These are phyloP conservation scores for Drosophila macrospina DNA, from an alignment of 2,888 invertebrate species.

Conservation along the genomic window DNA sequence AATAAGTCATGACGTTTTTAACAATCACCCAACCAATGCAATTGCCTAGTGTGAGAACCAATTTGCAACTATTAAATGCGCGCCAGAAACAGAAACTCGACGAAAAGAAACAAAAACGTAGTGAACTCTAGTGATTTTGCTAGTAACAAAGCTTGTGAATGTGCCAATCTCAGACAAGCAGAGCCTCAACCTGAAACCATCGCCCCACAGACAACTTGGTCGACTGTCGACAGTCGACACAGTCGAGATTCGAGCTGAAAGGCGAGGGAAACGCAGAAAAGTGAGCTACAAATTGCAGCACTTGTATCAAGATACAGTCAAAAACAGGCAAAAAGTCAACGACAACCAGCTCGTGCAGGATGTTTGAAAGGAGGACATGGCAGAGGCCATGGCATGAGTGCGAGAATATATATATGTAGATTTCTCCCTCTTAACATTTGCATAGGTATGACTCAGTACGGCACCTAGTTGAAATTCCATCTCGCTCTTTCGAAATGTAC, in stretches of 20 bases:
- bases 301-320: slow-evolving; percentile 78
- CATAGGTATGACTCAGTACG: slow-evolving; percentile 40
- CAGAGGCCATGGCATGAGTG: slow-evolving; percentile 1
- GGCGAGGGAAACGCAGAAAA: slow-evolving; percentile 40
- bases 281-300: slow-evolving; percentile 74
- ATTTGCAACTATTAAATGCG: slow-evolving; percentile 78
- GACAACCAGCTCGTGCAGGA: slow-evolving; percentile 57
- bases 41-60: slow-evolving; percentile 72
- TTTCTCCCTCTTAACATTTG: slow-evolving; percentile 35
- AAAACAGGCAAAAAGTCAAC: slow-evolving; percentile 66
- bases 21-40: slow-evolving; percentile 52
- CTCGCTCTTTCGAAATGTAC: neutral
- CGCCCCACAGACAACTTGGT: slow-evolving; percentile 6
- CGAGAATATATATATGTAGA: neutral
- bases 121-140: slow-evolving; percentile 53
- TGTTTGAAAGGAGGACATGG: slow-evolving; percentile 43
- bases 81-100: slow-evolving; percentile 60
- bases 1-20: slow-evolving; percentile 42
- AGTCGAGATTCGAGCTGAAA: slow-evolving; percentile 22
- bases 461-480: slow-evolving; percentile 23
- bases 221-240: slow-evolving; percentile 24
- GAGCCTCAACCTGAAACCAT: slow-evolving; percentile 14
- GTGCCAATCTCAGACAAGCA: slow-evolving; percentile 50
- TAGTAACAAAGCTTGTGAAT: slow-evolving; percentile 41
- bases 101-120: slow-evolving; percentile 41